Evolutionary conservation across 1,140 invertebrate genomes (phyloP), one percentile per base, ranked within the genome.

Genomic region (Potamilus streckersoni): DNA sequence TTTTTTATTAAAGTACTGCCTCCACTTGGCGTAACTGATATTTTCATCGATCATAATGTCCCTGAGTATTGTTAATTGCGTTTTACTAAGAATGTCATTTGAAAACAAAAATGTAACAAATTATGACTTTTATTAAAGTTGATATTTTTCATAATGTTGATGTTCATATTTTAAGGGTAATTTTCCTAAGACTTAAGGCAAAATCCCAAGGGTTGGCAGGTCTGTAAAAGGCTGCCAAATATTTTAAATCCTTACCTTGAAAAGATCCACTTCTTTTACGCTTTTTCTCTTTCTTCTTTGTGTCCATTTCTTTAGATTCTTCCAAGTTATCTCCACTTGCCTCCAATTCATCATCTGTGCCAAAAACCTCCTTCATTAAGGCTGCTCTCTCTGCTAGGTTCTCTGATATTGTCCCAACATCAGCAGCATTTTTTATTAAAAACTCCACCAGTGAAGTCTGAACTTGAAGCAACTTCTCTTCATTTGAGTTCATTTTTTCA

Each of bases 251-350:
- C 20, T 91, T 92, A 95, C 94, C 92, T 91, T 94, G 95, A 77
- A 96, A 91, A 84, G 95, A 95, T 83, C 95, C 94, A 92, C 94
- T 95, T 82, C 95, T 91, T 93, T 87, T 79, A 59, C 83, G 92
- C 85, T 85, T 83, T 75, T 83, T 93, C 71, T 69, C 73, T 84
- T 85, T 86, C 67, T 81, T 83, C 69, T 78, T 85, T 65, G 75
- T 79, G 31, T 59, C 64, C 38, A 57, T 75, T 49, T 85, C 80
- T 23, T 80, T 83, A 6, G 79, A 79, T 17, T 86, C 84, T 68
- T 84, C 86, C 20, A 85, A 71, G 20, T 79, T 81, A 27, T 86
- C 84, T 75, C 82, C 80, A 74, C 82, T 86, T 8, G 80, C 80
- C 69, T 88, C 86, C n/a, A 87, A 73, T 13, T 88, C 86, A 75